Evolutionary conservation across 2,113 vertebrate species (phyloP).

Genomic region (Rhabdomys dilectus): DNA sequence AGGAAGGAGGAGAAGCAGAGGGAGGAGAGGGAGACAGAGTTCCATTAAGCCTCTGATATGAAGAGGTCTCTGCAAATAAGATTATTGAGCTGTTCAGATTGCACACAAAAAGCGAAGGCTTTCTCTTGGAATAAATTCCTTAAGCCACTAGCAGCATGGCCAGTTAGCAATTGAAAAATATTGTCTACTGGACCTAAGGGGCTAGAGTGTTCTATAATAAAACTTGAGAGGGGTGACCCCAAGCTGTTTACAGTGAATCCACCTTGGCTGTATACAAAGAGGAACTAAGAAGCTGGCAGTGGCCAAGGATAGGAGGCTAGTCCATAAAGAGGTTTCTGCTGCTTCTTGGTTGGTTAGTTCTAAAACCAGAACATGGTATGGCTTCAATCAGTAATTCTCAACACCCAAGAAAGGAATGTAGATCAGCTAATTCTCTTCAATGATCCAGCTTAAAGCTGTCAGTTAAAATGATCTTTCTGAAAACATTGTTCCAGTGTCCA

Average conservation of each 20-base stretch:
- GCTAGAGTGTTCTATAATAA: not conserved
- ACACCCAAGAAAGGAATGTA: not conserved
- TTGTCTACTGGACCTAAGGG: not conserved
- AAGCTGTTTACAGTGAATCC: not conserved
- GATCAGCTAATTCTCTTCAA: not conserved
- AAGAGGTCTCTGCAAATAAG: not conserved
- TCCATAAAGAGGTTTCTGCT: not conserved
- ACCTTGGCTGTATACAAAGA: not conserved
- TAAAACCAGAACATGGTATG: not conserved
- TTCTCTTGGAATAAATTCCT: not conserved
- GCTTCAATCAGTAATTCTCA: not conserved
- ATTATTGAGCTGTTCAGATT: not conserved
- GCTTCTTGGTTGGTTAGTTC: not conserved
- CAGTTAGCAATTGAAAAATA: not conserved
- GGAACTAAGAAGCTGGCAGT: not conserved
- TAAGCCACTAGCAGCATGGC: not conserved
- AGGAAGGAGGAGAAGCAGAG: not conserved
- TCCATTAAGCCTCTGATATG: not conserved
- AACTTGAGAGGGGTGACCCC: not conserved
- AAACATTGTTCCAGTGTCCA: not conserved
- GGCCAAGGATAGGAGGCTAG: not conserved
- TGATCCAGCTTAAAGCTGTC: not conserved
- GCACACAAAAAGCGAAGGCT: not conserved
- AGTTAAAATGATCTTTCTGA: not conserved
- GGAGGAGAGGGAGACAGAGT: not conserved